Evolutionary conservation across 2,113 vertebrate species (phyloP).

Genomic region (Alethe diademata): DNA sequence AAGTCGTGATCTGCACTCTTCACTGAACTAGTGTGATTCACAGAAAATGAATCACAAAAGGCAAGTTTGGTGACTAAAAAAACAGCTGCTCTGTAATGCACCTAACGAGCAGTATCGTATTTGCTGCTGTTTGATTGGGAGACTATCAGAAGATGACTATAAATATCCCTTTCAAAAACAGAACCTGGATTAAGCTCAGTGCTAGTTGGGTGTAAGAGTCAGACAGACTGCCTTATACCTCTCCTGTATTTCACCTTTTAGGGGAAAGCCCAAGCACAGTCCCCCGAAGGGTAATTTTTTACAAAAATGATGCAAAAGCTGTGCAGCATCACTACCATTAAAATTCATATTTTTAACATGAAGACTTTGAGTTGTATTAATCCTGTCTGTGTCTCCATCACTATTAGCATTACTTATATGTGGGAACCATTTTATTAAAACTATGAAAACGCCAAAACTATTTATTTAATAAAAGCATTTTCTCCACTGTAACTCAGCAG

Average conservation of each 20-base stretch:
- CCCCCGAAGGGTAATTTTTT: background rate
- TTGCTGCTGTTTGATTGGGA: background rate
- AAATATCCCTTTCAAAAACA: background rate
- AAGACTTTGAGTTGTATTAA: background rate
- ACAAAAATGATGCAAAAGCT: background rate
- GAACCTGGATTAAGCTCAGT: background rate
- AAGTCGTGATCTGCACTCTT: background rate
- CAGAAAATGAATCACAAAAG: constrained; percentile 27
- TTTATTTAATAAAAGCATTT: background rate
- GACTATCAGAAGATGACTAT: background rate
- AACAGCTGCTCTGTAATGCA: background rate
- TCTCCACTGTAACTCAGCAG: background rate
- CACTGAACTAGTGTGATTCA: background rate
- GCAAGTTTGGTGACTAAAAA: background rate
- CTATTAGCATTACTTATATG: rapidly evolving
- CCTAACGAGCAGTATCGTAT: background rate
- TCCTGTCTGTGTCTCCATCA: background rate
- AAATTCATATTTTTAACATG: background rate
- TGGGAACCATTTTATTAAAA: background rate
- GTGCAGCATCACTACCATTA: background rate
- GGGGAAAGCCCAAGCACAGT: background rate
- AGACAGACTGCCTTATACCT: background rate
- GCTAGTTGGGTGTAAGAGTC: background rate
- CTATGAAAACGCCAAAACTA: background rate
- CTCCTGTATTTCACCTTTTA: background rate